Evolutionary conservation across 1,140 invertebrate species (phyloP), one percentile per base, ranked within the genome.

Genomic region (Lycorma delicatula): DNA sequence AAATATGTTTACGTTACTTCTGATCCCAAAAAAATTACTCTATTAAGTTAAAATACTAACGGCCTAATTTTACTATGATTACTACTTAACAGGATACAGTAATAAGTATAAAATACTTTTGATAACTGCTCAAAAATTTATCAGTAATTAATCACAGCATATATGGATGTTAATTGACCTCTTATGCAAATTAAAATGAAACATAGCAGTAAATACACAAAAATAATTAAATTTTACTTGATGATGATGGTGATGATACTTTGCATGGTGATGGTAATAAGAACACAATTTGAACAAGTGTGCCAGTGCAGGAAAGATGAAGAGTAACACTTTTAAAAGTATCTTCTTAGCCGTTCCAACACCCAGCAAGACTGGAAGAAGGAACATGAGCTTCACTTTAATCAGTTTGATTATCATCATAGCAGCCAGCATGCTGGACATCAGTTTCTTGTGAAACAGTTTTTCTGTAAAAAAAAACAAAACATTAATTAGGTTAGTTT

Each of bases 251-350:
- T 89, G 85, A 62, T 80, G 84, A 64, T 87, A 86, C 1, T 75
- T 74, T 58, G 86, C 81, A 61, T 77, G 77, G 56, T 79, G 79
- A 56, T 88, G 85, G 63, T 89, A 89, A 71, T 84, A 86, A 11
- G 86, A 85, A 70, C 88, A 91, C 1, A 89, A 74, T 67, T 89
- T 90, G 74, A 90, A 91, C 59, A 91, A 78, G 67, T 89, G 86
- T 49, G 85, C 81, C 36, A 91, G 72, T 0, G 86, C 85, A 0
- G 88, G 88, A 67, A 90, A 87, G 5, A 91, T 66, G 76, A 90
- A 90, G 1, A 91, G 76, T 18, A 91, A 68, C 27, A 89, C 73
- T 65, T 91, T 90, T 3, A 91, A 73, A 61, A 90, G 77, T 54
- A 91, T 72, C 68, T 90, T 91, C 72, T 91, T 91, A 1, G 87